Conservation (phyloP, 2,113 vertebrate species). For the Otus sunia region DNA sequence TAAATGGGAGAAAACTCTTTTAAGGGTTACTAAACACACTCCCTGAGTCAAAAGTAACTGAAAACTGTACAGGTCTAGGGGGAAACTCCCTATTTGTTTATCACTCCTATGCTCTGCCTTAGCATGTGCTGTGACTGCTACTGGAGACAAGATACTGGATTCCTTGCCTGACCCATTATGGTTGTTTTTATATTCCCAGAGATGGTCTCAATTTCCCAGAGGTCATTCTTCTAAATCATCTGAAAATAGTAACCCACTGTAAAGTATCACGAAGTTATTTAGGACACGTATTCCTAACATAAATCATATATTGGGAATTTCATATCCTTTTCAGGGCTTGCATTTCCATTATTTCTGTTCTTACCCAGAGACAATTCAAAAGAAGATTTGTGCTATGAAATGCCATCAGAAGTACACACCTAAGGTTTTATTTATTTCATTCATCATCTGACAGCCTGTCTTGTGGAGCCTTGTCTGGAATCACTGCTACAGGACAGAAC, state of each 20-base stretch:
- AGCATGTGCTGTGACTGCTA: not conserved
- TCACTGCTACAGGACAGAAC: not conserved
- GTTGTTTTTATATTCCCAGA: not conserved
- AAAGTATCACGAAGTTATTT: constrained; percentile 10
- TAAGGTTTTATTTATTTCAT: not conserved
- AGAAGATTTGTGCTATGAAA: not conserved
- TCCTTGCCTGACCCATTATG: not conserved
- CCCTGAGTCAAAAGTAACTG: not conserved
- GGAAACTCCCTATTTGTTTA: not conserved
- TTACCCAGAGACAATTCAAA: not conserved
- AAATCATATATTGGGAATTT: not conserved
- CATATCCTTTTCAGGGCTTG: not conserved
- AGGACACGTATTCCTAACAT: not conserved
- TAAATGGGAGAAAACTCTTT: not conserved
- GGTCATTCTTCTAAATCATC: not conserved
- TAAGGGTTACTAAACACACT: not conserved
- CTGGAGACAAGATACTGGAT: not conserved
- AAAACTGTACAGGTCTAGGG: not conserved
- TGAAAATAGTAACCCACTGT: constrained; percentile 5
- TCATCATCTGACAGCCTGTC: not conserved
- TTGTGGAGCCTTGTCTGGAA: not conserved
- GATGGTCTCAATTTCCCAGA: not conserved
- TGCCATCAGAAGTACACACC: not conserved
- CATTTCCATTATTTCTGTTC: not conserved
- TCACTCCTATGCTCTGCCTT: not conserved